Conservation (phyloP, 2,888 invertebrate genomes). For the Lasius fuliginosus region DNA sequence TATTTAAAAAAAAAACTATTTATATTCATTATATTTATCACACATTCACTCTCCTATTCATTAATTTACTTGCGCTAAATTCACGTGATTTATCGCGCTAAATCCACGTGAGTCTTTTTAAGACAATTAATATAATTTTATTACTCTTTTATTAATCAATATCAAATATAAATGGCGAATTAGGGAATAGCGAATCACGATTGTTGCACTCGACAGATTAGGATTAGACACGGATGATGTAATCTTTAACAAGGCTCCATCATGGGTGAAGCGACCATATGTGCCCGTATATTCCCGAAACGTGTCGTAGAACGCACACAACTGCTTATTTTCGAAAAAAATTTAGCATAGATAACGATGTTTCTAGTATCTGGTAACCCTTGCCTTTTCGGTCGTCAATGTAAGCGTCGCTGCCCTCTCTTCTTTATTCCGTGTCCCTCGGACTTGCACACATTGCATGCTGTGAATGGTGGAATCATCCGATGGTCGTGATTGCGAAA, state of each 20-base stretch:
- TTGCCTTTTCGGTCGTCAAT: constrained; percentile 12
- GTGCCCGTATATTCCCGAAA: constrained; percentile 31
- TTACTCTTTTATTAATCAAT: background rate
- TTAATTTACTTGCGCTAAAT: constrained; percentile 9
- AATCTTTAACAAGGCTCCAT: constrained; percentile 50
- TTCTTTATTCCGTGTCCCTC: background rate
- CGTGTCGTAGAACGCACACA: constrained; percentile 43
- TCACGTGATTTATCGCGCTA: background rate
- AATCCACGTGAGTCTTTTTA: background rate
- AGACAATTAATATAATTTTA: background rate
- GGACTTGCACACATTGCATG: background rate
- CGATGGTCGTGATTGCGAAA: constrained; percentile 40
- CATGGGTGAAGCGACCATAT: background rate
- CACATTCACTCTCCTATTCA: background rate
- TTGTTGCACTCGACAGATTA: constrained; percentile 61
- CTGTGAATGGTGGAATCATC: background rate
- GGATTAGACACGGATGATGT: constrained; percentile 45
- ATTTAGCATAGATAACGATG: background rate
- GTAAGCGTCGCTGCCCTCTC: constrained; percentile 17
- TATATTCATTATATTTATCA: background rate
- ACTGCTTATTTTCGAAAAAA: constrained; percentile 47
- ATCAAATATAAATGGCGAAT: background rate
- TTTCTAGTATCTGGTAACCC: constrained; percentile 17
- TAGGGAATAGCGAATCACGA: constrained; percentile 13
- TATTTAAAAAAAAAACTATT: background rate